These are phyloP conservation scores for Turdus rufiventris DNA, from an alignment of 2,113 vertebrate species.

Conservation along the genomic window DNA sequence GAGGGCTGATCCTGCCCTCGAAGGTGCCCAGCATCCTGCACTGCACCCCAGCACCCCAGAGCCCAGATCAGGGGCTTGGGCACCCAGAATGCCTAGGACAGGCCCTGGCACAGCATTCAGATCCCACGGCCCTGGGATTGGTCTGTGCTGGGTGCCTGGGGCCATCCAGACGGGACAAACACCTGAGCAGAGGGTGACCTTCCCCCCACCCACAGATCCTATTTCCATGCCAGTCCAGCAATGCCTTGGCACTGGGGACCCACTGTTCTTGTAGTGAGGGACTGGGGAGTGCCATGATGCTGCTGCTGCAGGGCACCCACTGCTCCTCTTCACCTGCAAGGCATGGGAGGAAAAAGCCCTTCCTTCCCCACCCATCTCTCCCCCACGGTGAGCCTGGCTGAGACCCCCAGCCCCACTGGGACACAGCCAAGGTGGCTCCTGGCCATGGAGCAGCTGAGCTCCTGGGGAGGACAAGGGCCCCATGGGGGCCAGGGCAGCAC, in stretches of 20 bases:
- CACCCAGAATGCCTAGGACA: background rate
- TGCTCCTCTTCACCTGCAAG: background rate
- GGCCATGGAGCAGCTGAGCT: background rate
- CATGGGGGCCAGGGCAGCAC: background rate
- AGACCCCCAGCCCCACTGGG: background rate
- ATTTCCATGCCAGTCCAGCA: background rate
- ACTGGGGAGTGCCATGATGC: background rate
- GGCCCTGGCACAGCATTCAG: background rate
- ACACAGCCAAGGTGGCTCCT: background rate
- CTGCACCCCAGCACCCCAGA: rapidly evolving
- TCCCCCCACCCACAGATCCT: background rate
- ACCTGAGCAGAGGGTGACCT: background rate
- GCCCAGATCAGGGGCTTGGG: background rate
- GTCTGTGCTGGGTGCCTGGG: background rate
- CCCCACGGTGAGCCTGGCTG: rapidly evolving
- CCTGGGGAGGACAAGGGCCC: rapidly evolving
- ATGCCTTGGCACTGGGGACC: background rate
- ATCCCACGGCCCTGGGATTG: background rate
- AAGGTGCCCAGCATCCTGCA: background rate
- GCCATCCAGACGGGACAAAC: background rate
- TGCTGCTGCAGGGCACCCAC: background rate
- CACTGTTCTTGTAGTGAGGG: background rate
- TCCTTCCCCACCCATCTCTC: background rate
- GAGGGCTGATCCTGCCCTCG: background rate
- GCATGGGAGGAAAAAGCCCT: background rate